Conservation (phyloP, 2,888 invertebrate species). For the Aricia artaxerxes region DNA sequence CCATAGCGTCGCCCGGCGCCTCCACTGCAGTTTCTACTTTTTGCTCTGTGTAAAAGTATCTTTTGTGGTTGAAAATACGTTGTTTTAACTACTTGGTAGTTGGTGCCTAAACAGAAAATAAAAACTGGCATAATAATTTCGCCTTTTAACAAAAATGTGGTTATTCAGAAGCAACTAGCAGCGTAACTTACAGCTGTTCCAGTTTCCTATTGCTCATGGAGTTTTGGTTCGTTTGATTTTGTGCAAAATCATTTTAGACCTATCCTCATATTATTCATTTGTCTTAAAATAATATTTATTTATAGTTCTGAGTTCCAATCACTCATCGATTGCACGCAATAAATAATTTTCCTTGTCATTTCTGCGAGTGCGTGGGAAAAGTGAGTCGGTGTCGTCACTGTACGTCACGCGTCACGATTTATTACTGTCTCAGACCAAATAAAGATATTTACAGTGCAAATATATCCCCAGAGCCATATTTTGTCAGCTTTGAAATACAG, state of each 20-base stretch:
- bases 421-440: slow-evolving; percentile 5
- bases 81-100: not conserved
- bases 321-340: not conserved
- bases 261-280: not conserved
- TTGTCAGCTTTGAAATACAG: slow-evolving; percentile 16
- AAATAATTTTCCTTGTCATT: slow-evolving; percentile 5
- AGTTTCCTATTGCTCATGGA: no score
- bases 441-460: not conserved
- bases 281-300: not conserved
- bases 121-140: no score
- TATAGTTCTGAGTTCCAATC: not conserved
- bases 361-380: slow-evolving; percentile 15
- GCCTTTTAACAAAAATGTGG: no score
- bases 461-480: not conserved
- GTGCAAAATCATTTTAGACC: not conserved
- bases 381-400: not conserved
- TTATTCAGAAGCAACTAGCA: no score
- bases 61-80: not conserved
- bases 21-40: slow-evolving; percentile 65
- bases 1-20: slow-evolving; percentile 43
- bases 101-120: no score
- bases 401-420: not conserved
- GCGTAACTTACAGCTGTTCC: no score
- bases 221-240: no score
- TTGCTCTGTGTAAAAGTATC: not conserved